Evolutionary conservation across 2,797 vertebrate genomes (phyloP).

Genomic region (Gymnopithys bicolor): DNA sequence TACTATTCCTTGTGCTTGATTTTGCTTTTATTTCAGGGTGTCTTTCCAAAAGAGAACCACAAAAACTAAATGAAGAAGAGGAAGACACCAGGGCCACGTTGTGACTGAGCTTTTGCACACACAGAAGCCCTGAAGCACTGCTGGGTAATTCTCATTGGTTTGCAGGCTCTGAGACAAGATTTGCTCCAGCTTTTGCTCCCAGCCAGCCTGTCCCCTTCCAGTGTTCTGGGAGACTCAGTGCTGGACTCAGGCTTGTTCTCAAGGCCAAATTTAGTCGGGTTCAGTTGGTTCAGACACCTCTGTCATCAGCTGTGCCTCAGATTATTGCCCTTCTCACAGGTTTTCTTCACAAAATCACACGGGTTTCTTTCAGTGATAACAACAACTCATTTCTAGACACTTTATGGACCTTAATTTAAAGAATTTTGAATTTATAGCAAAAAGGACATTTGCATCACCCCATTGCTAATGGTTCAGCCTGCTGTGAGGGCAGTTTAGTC

Average conservation of each 20-base stretch:
- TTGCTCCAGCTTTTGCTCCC: background rate
- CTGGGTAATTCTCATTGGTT: conserved; percentile 45
- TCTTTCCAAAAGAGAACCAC: background rate
- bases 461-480: background rate
- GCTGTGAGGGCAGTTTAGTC: background rate
- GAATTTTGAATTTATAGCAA: background rate
- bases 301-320: background rate
- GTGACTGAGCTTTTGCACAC: background rate
- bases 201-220: background rate
- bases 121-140: background rate
- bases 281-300: background rate
- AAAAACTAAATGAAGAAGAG: background rate
- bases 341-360: background rate
- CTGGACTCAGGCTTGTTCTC: background rate
- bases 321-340: background rate
- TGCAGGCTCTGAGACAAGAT: background rate
- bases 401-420: background rate
- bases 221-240: background rate
- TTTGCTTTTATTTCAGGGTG: background rate
- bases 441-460: background rate
- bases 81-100: conserved; percentile 2
- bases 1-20: background rate
- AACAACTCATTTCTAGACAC: too few relatives aligned
- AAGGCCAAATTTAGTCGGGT: background rate
- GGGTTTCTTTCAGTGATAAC: background rate